phyloP scores from a whole-genome alignment of 2,797 vertebrate genomes.

The Enteromius anoplus region DNA sequence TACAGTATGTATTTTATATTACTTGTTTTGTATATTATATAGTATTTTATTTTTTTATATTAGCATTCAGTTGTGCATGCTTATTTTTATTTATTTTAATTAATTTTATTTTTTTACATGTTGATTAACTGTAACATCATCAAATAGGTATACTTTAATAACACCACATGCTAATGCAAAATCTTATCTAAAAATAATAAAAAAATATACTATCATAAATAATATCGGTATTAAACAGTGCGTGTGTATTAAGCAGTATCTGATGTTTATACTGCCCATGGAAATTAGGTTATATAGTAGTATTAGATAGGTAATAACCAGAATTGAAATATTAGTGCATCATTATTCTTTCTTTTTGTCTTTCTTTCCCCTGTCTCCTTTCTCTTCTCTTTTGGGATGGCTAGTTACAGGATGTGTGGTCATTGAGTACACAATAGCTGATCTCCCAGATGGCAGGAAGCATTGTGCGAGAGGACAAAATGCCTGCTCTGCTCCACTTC shows the following conservation, averaged over 20 bases:
- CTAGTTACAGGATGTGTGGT: slow-evolving; percentile 76
- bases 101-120: no score
- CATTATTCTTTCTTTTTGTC: not conserved
- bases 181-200: no score
- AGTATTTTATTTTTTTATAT: no score
- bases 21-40: no score
- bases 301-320: not conserved
- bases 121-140: no score
- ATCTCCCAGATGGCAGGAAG: slow-evolving; percentile 81
- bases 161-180: no score
- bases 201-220: no score
- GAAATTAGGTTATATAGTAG: not conserved
- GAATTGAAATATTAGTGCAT: not conserved
- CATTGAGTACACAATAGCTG: slow-evolving; percentile 73
- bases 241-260: not conserved
- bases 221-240: no score
- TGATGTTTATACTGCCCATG: not conserved
- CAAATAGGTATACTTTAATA: no score
- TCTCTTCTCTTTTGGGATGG: slow-evolving; percentile 50
- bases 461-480: slow-evolving; percentile 69
- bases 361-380: slow-evolving; percentile 53
- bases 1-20: not conserved
- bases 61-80: no score
- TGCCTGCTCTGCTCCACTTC: slow-evolving; percentile 70
- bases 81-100: no score